These are phyloP conservation scores for Thamnophis elegans DNA, from an alignment of 2,797 vertebrate species.

Conservation along the genomic window DNA sequence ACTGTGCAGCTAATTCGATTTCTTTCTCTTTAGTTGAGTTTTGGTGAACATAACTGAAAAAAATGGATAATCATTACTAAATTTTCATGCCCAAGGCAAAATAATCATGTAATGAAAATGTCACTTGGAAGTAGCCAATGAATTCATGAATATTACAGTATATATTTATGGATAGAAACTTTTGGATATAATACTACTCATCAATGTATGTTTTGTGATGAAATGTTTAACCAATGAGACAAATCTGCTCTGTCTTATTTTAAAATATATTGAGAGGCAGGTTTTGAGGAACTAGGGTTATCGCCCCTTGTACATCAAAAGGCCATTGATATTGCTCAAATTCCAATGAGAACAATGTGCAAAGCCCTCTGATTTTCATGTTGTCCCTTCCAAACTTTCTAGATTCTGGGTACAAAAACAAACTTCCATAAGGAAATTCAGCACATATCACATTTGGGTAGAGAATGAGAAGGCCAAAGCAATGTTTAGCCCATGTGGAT, in stretches of 20 bases:
- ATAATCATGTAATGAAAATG: neutral
- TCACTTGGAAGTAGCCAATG: neutral
- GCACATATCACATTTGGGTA: neutral
- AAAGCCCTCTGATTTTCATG: neutral
- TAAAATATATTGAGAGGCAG: neutral
- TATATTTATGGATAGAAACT: neutral
- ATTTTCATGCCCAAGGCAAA: neutral
- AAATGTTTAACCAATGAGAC: neutral
- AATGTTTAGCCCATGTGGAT: neutral
- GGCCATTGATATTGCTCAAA: neutral
- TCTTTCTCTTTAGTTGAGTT: neutral
- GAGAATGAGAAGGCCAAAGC: neutral
- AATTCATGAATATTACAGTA: neutral
- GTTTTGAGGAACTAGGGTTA: neutral
- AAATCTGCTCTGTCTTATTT: neutral
- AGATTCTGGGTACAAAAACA: neutral
- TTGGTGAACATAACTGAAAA: neutral
- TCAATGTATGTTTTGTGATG: neutral
- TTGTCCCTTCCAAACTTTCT: neutral
- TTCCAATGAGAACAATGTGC: neutral
- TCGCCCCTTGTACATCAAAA: neutral
- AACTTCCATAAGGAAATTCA: neutral
- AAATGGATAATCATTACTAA: neutral
- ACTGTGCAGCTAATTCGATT: neutral
- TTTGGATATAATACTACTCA: neutral